phyloP scores from a whole-genome alignment of 92 coral and sea anemone genomes.

The Parazoanthus darwini region DNA sequence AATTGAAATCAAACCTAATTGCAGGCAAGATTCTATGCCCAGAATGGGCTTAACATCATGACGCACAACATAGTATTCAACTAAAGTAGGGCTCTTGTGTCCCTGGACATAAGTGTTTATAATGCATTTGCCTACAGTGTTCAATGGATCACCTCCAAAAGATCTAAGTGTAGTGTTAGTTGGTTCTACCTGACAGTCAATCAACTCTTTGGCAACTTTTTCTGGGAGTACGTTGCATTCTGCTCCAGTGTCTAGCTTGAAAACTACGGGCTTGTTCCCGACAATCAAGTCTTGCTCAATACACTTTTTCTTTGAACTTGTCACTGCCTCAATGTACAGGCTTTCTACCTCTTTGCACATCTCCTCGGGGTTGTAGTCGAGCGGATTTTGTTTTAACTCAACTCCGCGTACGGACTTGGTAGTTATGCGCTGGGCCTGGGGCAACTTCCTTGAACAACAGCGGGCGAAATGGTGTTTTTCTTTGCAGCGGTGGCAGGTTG shows the following conservation, averaged over 20 bases:
- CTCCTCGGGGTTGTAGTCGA: not conserved
- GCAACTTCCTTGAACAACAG: slow-evolving; percentile 34
- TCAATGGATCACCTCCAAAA: slow-evolving; percentile 3
- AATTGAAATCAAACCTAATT: slow-evolving; percentile 39
- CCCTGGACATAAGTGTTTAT: slow-evolving; percentile 4
- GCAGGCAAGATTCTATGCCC: slow-evolving; percentile 56
- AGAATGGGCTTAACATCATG: slow-evolving; percentile 53
- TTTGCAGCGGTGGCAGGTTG: slow-evolving; percentile 45
- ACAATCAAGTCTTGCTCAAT: slow-evolving; percentile 11
- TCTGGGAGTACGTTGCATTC: slow-evolving; percentile 1
- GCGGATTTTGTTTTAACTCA: not conserved
- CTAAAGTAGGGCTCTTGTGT: slow-evolving; percentile 31
- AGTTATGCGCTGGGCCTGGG: not conserved
- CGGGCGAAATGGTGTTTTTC: slow-evolving; percentile 52
- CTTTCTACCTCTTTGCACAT: slow-evolving; percentile 8
- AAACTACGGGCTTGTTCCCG: not conserved
- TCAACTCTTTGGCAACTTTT: not conserved
- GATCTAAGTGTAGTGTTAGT: slow-evolving; percentile 2
- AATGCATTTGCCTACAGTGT: slow-evolving; percentile 22
- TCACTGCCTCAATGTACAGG: not conserved
- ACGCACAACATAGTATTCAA: slow-evolving; percentile 51
- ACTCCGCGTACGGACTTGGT: slow-evolving; percentile 5
- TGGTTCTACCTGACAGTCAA: not conserved
- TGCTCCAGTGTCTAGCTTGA: not conserved
- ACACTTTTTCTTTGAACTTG: slow-evolving; percentile 24